Base-by-base conservation (phyloP, 2,797 vertebrate genomes). In the Manis javanica region DNA sequence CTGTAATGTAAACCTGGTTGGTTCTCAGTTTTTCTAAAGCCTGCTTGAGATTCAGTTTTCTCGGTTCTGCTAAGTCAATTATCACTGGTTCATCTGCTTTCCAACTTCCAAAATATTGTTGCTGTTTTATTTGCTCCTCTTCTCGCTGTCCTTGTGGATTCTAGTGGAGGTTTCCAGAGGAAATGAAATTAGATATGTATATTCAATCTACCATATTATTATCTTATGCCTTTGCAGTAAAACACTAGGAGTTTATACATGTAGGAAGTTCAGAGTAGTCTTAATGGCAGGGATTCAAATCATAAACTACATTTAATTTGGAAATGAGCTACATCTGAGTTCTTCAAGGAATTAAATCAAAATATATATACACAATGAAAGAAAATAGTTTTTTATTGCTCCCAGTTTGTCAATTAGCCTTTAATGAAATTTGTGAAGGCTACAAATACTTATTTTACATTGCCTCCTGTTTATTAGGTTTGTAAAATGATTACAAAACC, bases 301-400 rank as follows among this genome's bases (percentile, higher is more conserved):
- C 15, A 92, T 85, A 90, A 96, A 95, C 46, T 55, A 77, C 81
- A 95, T 87, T 94, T 92, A 97, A 92, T 96, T 92, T 86, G 61
- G 13, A 97, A 96, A 92, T 86, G 49, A 86, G 39, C 81, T 88
- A 31, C 23, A 78, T 96, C 23, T 88, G 49, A 92, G 87, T 92
- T 96, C 77, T 90, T 96, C 29, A 88, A 94, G 71, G 79, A 96
- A 92, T 85, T 68, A 81, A 77, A 89, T 90, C 19, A 90, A 95
- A 88, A 85, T 92, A 88, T 53, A 94, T 66, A 82, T 66, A 82
- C 11, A 57, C 23, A 93, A 63, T 72, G 37, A 94, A 69, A 93
- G n/a, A 92, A 95, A 90, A 79, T 39, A 23, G 15, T 10, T 81
- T 90, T 90, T 82, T 75, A 82, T 92, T 92, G 57, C 21, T 92